Evolutionary conservation across 2,888 invertebrate species (phyloP), one percentile per base, ranked within the genome.

Genomic region (Rhamnusium bicolor): DNA sequence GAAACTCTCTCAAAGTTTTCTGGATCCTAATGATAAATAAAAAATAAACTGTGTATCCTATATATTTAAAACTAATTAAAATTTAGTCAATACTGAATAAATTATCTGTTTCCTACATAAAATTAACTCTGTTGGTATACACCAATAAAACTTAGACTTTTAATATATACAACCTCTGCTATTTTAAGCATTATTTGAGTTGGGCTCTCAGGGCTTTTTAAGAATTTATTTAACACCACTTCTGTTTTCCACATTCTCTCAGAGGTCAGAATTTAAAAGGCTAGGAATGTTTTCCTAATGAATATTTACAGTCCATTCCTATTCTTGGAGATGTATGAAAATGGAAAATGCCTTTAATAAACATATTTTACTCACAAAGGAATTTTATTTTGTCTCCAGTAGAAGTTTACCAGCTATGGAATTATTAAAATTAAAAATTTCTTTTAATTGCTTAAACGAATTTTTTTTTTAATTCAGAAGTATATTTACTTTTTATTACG

Each of bases 221-320:
- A 71, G 71, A 62, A 71, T 71, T 74, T 71, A 74, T 74, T 69
- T 71, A 71, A 67, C 73, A 68, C 65, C 65, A 58, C 68, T 53
- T 63, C 63, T 47, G 71, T 71, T 65, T 69, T 61, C 69, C 69
- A 60, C 60, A 53, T 58, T 63, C 67, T 54, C 56, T 47, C 24
- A 67, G 69, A 69, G 71, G 70, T 69, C 74, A 58, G 65, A 71
- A 66, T 71, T 68, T 60, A 71, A 65, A 71, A 66, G 66, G 71
- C 69, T 63, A 47, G 63, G 71, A 71, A 74, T 74, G 63, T 68
- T 68, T 68, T 74, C 67, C 53, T 67, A 71, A 74, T 74, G 74
- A 71, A 74, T 74, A 74, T 74, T 71, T 66, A 74, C 71, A 66
- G 27, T 32, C 62, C 54, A 49, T 46, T 58, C 32, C 14, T 58